Evolutionary conservation across 2,797 vertebrate genomes (phyloP).

Genomic region (Myotis planiceps): DNA sequence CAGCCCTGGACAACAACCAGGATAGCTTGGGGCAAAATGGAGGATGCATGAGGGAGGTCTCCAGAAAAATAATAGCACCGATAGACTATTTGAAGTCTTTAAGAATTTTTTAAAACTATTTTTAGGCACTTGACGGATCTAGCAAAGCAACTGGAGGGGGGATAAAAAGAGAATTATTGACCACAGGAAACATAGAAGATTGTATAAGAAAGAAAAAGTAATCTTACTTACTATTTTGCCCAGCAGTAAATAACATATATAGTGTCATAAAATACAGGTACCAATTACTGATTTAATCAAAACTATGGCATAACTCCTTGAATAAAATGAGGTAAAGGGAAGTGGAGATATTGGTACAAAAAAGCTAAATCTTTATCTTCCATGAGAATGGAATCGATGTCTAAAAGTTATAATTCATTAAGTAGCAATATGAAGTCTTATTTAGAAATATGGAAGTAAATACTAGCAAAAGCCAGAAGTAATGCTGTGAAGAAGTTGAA

Average conservation of each 20-base stretch:
- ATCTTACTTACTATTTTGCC: neutral
- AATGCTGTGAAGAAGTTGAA: neutral
- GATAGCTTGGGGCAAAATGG: neutral
- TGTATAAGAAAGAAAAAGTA: conserved; percentile 11
- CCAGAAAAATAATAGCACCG: neutral
- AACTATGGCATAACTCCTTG: neutral
- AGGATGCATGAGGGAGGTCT: neutral
- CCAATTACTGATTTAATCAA: conserved; percentile 20
- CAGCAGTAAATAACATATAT: conserved; percentile 14
- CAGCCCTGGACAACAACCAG: neutral
- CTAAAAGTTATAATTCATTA: conserved; percentile 40
- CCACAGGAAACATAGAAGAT: neutral
- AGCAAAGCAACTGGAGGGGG: neutral
- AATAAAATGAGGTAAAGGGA: neutral
- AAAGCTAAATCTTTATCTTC: conserved; percentile 22
- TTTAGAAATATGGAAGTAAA: conserved; percentile 34
- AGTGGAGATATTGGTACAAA: neutral
- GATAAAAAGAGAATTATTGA: neutral
- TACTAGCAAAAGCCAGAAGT: conserved; percentile 15
- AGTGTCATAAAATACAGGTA: neutral
- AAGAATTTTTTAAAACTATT: neutral
- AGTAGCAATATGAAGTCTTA: conserved; percentile 6
- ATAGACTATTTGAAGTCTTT: neutral
- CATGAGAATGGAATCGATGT: neutral
- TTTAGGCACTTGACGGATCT: neutral